These are phyloP conservation scores for Sanderia malayensis DNA, from an alignment of 30 jellyfish, hydroid and myxozoan species.

Conservation along the genomic window DNA sequence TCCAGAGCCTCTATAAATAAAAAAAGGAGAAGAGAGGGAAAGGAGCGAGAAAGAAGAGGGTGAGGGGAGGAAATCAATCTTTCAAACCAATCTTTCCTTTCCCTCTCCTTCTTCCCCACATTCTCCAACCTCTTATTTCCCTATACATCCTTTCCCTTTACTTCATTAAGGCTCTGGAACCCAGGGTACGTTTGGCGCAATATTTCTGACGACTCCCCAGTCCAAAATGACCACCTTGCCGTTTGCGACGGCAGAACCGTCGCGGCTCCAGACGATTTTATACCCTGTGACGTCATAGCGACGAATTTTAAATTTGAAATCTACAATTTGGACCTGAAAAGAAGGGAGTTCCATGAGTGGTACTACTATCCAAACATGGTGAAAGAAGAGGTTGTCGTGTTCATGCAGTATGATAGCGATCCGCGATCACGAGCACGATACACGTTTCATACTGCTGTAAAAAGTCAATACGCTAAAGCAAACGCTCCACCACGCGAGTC, in stretches of 20 bases:
- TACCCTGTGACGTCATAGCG: slow-evolving; percentile 25
- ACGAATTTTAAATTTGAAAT: slow-evolving; percentile 9
- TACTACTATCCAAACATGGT: slow-evolving; percentile 45
- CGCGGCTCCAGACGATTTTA: slow-evolving; percentile 48
- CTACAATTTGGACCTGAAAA: slow-evolving; percentile 30
- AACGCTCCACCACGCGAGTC: slow-evolving; percentile 51
- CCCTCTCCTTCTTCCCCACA: too few species aligned
- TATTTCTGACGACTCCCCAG: slow-evolving; percentile 33
- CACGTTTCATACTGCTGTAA: slow-evolving; percentile 35
- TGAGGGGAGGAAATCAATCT: too few species aligned
- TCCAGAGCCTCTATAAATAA: too few species aligned
- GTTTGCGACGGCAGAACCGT: slow-evolving; percentile 50
- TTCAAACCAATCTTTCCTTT: too few species aligned
- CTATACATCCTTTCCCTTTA: too few species aligned
- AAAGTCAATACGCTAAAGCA: slow-evolving; percentile 30
- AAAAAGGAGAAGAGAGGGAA: too few species aligned
- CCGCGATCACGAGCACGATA: slow-evolving; percentile 28
- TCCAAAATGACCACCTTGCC: slow-evolving; percentile 45
- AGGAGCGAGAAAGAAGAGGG: too few species aligned
- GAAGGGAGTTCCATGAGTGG: slow-evolving; percentile 46
- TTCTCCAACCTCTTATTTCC: too few species aligned
- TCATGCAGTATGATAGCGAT: slow-evolving; percentile 50
- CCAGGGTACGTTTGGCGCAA: too few species aligned
- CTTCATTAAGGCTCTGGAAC: too few species aligned
- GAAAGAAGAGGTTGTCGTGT: slow-evolving; percentile 23